These are phyloP conservation scores for Plebejus argus DNA, from an alignment of 2,888 invertebrate species.

Conservation along the genomic window DNA sequence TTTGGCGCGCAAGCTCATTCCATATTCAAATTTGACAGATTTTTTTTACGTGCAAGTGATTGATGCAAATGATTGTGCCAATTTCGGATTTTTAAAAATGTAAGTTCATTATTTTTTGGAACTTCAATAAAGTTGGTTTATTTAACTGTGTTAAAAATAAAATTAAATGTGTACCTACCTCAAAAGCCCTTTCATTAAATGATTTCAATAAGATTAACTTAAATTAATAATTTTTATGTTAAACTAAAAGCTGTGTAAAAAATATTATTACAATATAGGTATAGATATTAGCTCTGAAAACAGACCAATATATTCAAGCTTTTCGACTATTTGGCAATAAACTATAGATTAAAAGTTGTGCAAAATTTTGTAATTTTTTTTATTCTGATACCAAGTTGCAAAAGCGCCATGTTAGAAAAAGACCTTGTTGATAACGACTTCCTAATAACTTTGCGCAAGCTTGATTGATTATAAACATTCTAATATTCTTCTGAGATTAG, in stretches of 20 bases:
- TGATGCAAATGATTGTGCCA: neutral
- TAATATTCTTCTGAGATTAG: neutral
- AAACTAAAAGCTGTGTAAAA: too few species aligned
- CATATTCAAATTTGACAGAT: conserved; percentile 3
- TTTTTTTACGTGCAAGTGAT: neutral
- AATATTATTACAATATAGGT: too few species aligned
- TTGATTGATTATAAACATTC: conserved; percentile 15
- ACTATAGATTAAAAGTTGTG: neutral
- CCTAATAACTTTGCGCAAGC: conserved; percentile 14
- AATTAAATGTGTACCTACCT: too few species aligned
- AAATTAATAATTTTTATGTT: too few species aligned
- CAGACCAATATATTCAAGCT: neutral
- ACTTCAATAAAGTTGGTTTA: neutral
- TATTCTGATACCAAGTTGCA: neutral
- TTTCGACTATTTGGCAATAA: neutral
- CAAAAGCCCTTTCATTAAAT: too few species aligned
- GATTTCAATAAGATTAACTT: too few species aligned
- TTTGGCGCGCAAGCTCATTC: conserved; percentile 33
- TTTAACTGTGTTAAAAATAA: too few species aligned
- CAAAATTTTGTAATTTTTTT: neutral
- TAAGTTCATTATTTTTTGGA: neutral
- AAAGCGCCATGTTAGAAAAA: neutral
- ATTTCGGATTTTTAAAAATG: neutral
- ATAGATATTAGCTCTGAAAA: neutral
- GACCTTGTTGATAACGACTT: conserved; percentile 18